Conservation (phyloP, 2,797 vertebrate species). For the Chloroceryle amazona region DNA sequence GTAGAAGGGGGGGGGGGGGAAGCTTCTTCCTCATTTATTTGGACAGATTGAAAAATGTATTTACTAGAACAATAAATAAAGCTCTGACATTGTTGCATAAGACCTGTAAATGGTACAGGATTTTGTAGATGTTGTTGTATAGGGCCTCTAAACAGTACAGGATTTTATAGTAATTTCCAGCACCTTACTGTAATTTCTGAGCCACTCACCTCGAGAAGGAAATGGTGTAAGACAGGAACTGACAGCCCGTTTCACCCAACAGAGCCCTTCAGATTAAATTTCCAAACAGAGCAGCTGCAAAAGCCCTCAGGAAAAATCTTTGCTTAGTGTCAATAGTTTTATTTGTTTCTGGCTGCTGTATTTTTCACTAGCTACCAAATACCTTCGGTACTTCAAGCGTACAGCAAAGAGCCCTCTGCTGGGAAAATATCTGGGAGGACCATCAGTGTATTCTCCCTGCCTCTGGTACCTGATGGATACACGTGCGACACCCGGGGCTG, state of each 20-base stretch:
- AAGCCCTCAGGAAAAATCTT: not conserved
- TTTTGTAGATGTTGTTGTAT: not conserved
- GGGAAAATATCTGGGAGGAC: not conserved
- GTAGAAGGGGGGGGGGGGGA: not conserved
- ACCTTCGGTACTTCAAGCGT: not conserved
- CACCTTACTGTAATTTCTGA: not conserved
- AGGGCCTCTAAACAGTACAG: not conserved
- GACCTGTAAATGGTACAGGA: not conserved
- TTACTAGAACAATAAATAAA: constrained; percentile 18
- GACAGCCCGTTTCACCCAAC: not conserved
- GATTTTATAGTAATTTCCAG: not conserved
- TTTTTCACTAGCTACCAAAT: not conserved
- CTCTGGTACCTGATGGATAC: not conserved
- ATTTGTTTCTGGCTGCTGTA: not conserved
- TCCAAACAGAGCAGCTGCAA: not conserved
- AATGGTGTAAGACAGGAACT: not conserved
- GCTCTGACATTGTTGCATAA: not conserved
- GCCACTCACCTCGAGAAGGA: not conserved
- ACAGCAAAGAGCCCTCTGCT: not conserved
- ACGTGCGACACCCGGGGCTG: not conserved
- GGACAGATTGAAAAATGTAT: not conserved
- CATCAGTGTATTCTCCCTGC: not conserved
- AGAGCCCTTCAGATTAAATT: not conserved
- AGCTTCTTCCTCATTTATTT: constrained; percentile 19
- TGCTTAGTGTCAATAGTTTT: not conserved